Evolutionary conservation across 2,888 invertebrate species (phyloP), one percentile per base, ranked within the genome.

Genomic region (Conchocele bisecta): DNA sequence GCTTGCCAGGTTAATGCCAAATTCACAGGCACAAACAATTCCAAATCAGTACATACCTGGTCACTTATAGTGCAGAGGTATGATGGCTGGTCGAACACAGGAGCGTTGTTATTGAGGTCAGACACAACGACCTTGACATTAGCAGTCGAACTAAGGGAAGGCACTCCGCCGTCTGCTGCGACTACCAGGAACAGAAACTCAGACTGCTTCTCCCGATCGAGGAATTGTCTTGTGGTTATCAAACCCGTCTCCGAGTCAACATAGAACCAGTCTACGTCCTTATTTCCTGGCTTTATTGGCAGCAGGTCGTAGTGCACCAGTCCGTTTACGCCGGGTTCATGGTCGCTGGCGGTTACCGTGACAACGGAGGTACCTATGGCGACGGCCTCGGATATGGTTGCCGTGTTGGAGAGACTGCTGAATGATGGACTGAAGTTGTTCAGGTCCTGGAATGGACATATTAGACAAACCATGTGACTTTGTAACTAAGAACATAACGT

Each of bases 91-190:
- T 78, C 79, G 79, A 88, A 88, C 17, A 72, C 61, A 26, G 98
- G 98, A 53, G 96, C 94, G 90, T 96, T 96, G 92, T 98, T 98
- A 92, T 98, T 98, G 92, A 96, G 94, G 92, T 98, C 97, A 77
- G 95, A 92, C 71, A 98, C 96, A 85, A 93, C 93, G 33, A 98
- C 93, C 93, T 96, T 95, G 17, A 97, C 94, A 33, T 11, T 24
- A 13, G 96, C 95, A 2, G 95, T 95, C 75, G 95, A 95, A 71
- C 94, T 94, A 17, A 96, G 93, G 76, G 95, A 93, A 13, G 97
- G 97, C n/a, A 94, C 93, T 13, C 97, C 98, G 73, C 94, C 93
- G 92, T 98, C 98, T 20, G 94, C 93, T 2, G 97, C 97, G 51
- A 95, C 93, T 7, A 97, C 94, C 51, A 95, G 93, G 87, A 97